Evolutionary conservation across 2,797 vertebrate species (phyloP), one percentile per base, ranked within the genome.

Genomic region (Catharus ustulatus): DNA sequence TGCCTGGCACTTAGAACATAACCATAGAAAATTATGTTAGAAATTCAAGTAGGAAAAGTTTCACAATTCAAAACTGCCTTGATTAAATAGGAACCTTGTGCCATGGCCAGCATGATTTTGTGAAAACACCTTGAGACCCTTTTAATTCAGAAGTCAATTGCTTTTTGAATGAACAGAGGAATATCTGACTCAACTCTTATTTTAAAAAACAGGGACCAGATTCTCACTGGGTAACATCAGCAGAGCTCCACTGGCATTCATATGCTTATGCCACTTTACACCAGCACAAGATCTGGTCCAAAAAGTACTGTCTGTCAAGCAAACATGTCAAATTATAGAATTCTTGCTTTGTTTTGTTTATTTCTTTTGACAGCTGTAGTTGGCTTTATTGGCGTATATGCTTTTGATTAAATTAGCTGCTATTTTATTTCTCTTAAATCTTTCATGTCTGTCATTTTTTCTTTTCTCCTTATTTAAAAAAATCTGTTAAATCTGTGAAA

Each of bases 1-100:
- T 64, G 88, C 62, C 79, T 71, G 71, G 85, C 43, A 81, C 77
- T 96, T 75, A 93, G 69, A 87, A 91, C 29, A n/a, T 34, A 73
- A 24, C 91, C 71, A 46, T 73, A 84, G 91, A 84, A 93, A 95
- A 96, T 96, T 86, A 40, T 34, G 63, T 72, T 91, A 84, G 61
- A 96, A 97, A 96, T 96, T 83, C 45, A 89, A 49, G 66, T 12
- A 79, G 64, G 63, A 59, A 86, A 85, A 93, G 82, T 94, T 89
- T 87, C 79, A 59, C 55, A 62, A 85, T 68, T 78, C 73, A 71
- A 82, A 91, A 77, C 66, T 68, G 46, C 75, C 57, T 80, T 71
- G 91, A 91, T 90, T 94, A 79, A 92, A 66, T 27, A 75, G 62
- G 29, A 91, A 94, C 80, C 75, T 85, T 87, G 87, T 94, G 87